Evolutionary conservation across 2,797 vertebrate species (phyloP), one percentile per base, ranked within the genome.

Genomic region (Phalloptychus januarius): DNA sequence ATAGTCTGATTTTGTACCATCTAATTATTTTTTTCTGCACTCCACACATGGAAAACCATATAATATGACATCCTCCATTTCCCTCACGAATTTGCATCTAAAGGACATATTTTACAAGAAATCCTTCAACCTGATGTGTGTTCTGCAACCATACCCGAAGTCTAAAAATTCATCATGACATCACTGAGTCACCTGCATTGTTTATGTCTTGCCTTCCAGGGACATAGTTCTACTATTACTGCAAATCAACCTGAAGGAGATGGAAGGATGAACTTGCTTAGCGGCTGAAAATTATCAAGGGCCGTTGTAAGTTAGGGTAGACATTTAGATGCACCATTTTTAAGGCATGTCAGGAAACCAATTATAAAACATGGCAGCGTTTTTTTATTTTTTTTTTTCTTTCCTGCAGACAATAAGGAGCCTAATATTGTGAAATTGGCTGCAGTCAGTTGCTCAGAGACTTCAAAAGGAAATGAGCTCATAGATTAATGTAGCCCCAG

Each of bases 401-500:
- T 80, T 69, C 83, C 70, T 67, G 61, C 78, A 87, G 83, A 89
- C 78, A 89, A 87, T 77, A 74, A 81, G 18, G 75, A 73, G 78
- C 54, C 77, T 83, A 76, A 86, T 81, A 78, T 87, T 65, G 70
- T 79, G 42, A 89, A 89, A 91, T 74, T 83, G 80, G 83, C 84
- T 85, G 86, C 86, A 89, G 52, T 61, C 74, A 86, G 70, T 83
- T 79, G 72, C 85, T 76, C 74, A 87, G 70, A 88, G 81, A 82
- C 89, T 87, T 92, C 74, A 87, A 89, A 91, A 85, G 74, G 79
- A 88, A 92, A 89, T 84, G 74, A 82, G 89, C 85, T 92, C 78
- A 88, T 86, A 90, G 88, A 93, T 94, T 92, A 90, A 85, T 90
- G 89, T 79, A 85, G 87, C 80, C 77, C 80, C 84, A 85, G 83